phyloP scores from a whole-genome alignment of 2,888 invertebrate genomes.

The Tetramorium bicarinatum region DNA sequence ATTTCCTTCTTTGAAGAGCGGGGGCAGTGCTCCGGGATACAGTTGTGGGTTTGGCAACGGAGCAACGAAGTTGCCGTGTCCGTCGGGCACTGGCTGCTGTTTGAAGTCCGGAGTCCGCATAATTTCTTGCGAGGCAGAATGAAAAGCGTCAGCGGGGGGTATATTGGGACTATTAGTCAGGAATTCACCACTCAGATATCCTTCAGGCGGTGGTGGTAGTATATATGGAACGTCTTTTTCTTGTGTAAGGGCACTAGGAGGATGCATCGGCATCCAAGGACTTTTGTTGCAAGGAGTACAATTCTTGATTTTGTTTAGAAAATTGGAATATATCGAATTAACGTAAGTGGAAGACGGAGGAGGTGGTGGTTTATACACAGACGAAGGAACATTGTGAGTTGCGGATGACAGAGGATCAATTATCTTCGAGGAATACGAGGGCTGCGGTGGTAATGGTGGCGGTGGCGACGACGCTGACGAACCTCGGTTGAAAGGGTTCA shows the following conservation, averaged over 20 bases:
- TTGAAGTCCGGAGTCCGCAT: slow-evolving; percentile 72
- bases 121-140: slow-evolving; percentile 74
- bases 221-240: too few species aligned
- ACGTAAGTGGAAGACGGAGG: slow-evolving; percentile 67
- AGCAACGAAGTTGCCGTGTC: slow-evolving; percentile 30
- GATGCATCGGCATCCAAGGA: slow-evolving; percentile 92
- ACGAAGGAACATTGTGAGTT: slow-evolving; percentile 37
- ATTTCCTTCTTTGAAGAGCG: slow-evolving; percentile 86
- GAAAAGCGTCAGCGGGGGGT: slow-evolving; percentile 49
- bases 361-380: slow-evolving; percentile 63
- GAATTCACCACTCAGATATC: slow-evolving; percentile 20
- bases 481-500: slow-evolving; percentile 87
- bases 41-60: slow-evolving; percentile 90
- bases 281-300: slow-evolving; percentile 93
- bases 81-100: slow-evolving; percentile 54
- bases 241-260: too few species aligned
- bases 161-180: slow-evolving; percentile 22
- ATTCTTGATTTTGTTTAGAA: slow-evolving; percentile 86
- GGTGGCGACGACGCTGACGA: slow-evolving; percentile 34
- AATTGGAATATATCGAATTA: slow-evolving; percentile 43
- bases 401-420: too few species aligned
- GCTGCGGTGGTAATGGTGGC: neutral
- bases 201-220: neutral
- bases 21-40: slow-evolving; percentile 89
- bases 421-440: too few species aligned